These are phyloP conservation scores for Cynocephalus volans DNA, from an alignment of 2,113 vertebrate species.

Conservation along the genomic window DNA sequence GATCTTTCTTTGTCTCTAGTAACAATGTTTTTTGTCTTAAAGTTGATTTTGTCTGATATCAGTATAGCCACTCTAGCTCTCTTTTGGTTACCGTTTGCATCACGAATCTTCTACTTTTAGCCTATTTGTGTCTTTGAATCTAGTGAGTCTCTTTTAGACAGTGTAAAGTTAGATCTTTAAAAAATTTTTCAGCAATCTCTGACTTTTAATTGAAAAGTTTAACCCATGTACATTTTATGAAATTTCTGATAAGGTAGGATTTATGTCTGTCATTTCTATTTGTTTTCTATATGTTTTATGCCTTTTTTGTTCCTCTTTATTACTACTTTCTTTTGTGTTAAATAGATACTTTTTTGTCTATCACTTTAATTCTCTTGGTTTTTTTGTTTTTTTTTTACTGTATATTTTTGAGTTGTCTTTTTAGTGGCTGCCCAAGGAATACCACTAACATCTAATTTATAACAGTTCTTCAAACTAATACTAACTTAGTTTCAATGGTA, in stretches of 20 bases:
- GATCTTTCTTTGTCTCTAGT: neutral
- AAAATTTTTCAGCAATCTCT: neutral
- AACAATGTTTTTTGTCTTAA: neutral
- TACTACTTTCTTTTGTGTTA: neutral
- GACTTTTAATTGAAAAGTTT: neutral
- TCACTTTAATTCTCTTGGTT: neutral
- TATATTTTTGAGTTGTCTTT: neutral
- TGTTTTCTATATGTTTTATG: neutral
- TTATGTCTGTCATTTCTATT: neutral
- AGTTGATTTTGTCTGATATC: neutral
- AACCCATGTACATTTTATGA: neutral
- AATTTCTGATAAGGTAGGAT: neutral
- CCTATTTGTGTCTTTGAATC: neutral
- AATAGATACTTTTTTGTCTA: neutral
- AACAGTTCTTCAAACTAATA: neutral
- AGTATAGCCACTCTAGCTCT: neutral
- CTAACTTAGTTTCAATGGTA: neutral
- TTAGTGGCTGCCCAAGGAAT: neutral
- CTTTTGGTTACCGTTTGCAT: neutral
- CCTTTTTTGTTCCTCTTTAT: neutral
- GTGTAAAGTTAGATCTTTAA: neutral
- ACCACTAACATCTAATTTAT: neutral
- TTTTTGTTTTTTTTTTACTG: neutral
- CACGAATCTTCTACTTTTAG: neutral
- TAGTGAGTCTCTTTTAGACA: neutral